Base-by-base conservation (phyloP, 2,113 vertebrate species). In the Merops nubicus region DNA sequence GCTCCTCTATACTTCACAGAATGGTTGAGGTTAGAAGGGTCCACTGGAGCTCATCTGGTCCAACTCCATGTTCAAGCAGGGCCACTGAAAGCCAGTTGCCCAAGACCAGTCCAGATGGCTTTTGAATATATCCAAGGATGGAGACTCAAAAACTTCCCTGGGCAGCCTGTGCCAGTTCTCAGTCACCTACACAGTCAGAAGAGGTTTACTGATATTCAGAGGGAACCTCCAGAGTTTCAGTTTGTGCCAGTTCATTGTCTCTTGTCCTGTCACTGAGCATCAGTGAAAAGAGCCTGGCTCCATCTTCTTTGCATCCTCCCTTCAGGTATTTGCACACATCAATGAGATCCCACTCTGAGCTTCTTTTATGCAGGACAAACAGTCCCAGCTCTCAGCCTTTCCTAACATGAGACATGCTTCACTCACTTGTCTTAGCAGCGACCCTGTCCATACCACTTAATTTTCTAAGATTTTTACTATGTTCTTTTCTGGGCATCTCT, bases 351-450 rank as follows among this genome's bases (percentile, higher is more conserved):
- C 29, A n/a, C 38, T 29, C 28, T 19, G 33, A 72, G 62, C 10
- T 75, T 59, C 45, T 67, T 29, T 70, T 65, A 43, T 51, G 20
- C 63, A 43, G 21, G 38, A 31, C 68, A 15, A 85, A 50, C 42
- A 45, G 25, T 56, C 19, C 29, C 9, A 54, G 34, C 25, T 75
- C 15, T 77, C 48, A 53, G 38, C 6, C 34, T 57, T 76, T 63
- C 42, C 29, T 93, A 38, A 17, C 4, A 7, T 1, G 14, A 79
- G 34, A 79, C 68, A 89, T 54, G 23, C 33, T 91, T n/a, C 48
- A 47, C 5, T 11, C 34, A 14, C 14, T 48, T 11, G 0, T 20
- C 70, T 82, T 31, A 40, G 7, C 0, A 45, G 0, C 63, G 2
- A 64, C 5, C 11, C 22, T 62, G 25, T 62, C 45, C 42, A 74